Conservation (phyloP, 2,888 invertebrate genomes). For the Lissonota sp. region DNA sequence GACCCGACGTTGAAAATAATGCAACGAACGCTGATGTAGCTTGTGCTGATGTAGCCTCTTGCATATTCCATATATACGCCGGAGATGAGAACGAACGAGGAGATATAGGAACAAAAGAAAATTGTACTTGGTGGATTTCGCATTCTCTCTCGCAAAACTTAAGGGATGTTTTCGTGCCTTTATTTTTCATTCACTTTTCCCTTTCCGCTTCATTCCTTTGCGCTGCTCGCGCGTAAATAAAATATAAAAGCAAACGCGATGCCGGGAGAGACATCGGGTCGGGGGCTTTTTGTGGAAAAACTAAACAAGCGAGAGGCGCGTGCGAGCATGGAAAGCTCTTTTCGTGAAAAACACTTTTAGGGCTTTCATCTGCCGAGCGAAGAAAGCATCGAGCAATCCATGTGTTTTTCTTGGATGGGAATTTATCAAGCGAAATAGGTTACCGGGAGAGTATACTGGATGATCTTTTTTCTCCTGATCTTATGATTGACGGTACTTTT, state of each 20-base stretch:
- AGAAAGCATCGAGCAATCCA: constrained; percentile 30
- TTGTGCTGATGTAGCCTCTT: constrained; percentile 50
- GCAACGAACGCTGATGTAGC: constrained; percentile 53
- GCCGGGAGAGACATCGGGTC: not conserved
- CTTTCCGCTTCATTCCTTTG: not conserved
- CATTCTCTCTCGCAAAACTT: constrained; percentile 13
- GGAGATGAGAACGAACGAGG: not conserved
- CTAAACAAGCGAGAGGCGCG: not conserved
- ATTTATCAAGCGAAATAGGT: constrained; percentile 15
- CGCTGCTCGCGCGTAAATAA: constrained; percentile 32
- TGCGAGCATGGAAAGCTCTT: constrained; percentile 18
- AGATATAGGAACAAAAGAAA: constrained; percentile 33
- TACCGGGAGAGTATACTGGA: not conserved
- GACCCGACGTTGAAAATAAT: constrained; percentile 59
- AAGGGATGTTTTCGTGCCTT: constrained; percentile 18
- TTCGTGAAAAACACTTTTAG: constrained; percentile 35
- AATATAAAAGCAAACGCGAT: constrained; percentile 28
- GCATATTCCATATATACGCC: constrained; percentile 49
- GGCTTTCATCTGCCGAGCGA: not conserved
- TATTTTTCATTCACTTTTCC: not conserved
- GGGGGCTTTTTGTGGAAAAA: not conserved
- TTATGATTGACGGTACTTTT: not conserved
- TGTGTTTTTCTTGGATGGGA: constrained; percentile 19
- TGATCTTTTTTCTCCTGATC: not conserved
- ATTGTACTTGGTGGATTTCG: constrained; percentile 26